phyloP scores from a whole-genome alignment of 1,140 invertebrate genomes.

The Himalopsyche phryganea region DNA sequence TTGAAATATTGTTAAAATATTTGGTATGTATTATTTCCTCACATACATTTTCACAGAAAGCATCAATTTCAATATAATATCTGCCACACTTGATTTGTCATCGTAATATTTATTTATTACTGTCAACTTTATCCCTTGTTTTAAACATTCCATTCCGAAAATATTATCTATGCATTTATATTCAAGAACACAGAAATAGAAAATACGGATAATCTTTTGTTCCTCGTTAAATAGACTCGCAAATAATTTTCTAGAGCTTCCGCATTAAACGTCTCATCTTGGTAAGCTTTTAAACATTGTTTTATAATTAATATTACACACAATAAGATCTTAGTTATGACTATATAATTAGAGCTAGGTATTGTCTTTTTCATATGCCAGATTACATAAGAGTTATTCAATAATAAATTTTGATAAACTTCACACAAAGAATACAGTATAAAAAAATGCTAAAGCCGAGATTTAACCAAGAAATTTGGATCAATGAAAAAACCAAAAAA shows the following conservation, averaged over 20 bases:
- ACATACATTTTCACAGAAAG: too few relatives aligned
- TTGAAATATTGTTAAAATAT: too few relatives aligned
- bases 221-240: conserved; percentile 2
- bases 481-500: too few relatives aligned
- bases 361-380: conserved; percentile 33
- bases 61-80: too few relatives aligned
- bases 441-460: too few relatives aligned
- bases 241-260: conserved; percentile 9
- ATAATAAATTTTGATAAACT: too few relatives aligned
- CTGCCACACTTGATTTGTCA: not conserved
- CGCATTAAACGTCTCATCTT: conserved; percentile 7
- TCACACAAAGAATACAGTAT: too few relatives aligned
- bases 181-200: conserved; percentile 18
- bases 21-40: too few relatives aligned
- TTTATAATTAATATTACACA: conserved; percentile 6
- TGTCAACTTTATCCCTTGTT: not conserved
- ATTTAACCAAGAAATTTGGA: too few relatives aligned
- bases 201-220: conserved; percentile 6
- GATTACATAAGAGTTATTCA: not conserved
- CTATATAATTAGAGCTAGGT: conserved; percentile 30
- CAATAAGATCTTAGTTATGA: too few relatives aligned
- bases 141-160: conserved; percentile 16
- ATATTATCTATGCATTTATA: conserved; percentile 3
- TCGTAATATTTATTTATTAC: conserved; percentile 1
- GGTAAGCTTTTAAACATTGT: conserved; percentile 18